Percentiles rank a stretch among this genome's conserved stretches.
phyloP scores from a whole-genome alignment of 2,113 vertebrate genomes.

The Etia nguti region DNA sequence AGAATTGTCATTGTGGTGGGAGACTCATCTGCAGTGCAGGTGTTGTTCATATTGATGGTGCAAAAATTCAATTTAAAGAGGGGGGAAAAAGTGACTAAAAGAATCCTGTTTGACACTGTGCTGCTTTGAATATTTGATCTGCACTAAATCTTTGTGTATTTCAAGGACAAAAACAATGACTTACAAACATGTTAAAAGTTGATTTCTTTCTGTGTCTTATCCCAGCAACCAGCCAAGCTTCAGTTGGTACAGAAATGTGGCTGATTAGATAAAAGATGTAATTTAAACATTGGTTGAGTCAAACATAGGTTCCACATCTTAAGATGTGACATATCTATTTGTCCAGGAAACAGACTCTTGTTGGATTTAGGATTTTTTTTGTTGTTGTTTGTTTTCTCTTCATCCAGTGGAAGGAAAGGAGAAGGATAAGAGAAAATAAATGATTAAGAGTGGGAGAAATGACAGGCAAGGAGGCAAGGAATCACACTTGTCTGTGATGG shows the following conservation, averaged over 20 bases:
- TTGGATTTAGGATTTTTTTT: accelerated
- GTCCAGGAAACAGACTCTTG: neutral
- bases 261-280: neutral
- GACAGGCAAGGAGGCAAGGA: neutral
- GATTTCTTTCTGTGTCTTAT: neutral
- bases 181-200: neutral
- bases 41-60: neutral
- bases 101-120: neutral
- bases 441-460: neutral
- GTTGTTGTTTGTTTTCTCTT: neutral
- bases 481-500: constrained; percentile 17
- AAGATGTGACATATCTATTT: neutral
- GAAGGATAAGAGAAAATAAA: neutral
- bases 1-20: neutral
- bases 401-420: neutral
- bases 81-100: neutral
- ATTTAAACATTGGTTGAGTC: neutral
- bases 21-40: neutral
- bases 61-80: neutral
- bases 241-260: neutral
- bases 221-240: neutral
- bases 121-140: neutral
- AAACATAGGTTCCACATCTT: neutral
- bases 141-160: neutral
- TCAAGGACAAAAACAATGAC: neutral